phyloP scores from a whole-genome alignment of 2,888 invertebrate genomes.

The Choristoneura rosaceana region DNA sequence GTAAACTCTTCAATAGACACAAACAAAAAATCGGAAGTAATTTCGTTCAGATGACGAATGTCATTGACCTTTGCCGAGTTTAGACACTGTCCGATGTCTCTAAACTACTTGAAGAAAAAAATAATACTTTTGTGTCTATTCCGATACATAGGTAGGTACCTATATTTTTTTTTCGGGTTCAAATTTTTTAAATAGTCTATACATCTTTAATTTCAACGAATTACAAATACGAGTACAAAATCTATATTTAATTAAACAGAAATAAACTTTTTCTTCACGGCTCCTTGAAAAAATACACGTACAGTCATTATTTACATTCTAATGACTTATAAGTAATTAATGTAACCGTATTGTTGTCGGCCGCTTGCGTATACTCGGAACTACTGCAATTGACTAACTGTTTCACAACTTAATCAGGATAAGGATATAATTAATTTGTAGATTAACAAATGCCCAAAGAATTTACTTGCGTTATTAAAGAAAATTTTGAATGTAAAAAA shows the following conservation, averaged over 20 bases:
- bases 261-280: constrained; percentile 3
- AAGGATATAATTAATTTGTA: neutral
- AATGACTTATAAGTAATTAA: constrained; percentile 31
- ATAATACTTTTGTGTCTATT: too few relatives aligned
- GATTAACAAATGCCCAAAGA: neutral
- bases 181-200: neutral
- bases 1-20: constrained; percentile 13
- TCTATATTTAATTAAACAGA: constrained; percentile 19
- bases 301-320: constrained; percentile 32
- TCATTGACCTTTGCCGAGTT: constrained; percentile 37
- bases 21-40: constrained; percentile 35
- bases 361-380: constrained; percentile 23
- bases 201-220: neutral
- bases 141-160: too few relatives aligned
- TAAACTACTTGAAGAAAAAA: constrained; percentile 13
- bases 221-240: neutral
- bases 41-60: constrained; percentile 23
- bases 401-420: constrained; percentile 25
- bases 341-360: constrained; percentile 19
- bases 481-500: neutral
- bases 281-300: constrained; percentile 15
- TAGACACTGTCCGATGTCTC: constrained; percentile 26
- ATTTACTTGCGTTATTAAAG: neutral
- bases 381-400: constrained; percentile 8
- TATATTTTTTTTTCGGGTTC: too few relatives aligned